Percentiles rank a stretch among this genome's conserved stretches.
phyloP scores from a whole-genome alignment of 1,140 invertebrate genomes.

The Anoplolepis gracilipes region DNA sequence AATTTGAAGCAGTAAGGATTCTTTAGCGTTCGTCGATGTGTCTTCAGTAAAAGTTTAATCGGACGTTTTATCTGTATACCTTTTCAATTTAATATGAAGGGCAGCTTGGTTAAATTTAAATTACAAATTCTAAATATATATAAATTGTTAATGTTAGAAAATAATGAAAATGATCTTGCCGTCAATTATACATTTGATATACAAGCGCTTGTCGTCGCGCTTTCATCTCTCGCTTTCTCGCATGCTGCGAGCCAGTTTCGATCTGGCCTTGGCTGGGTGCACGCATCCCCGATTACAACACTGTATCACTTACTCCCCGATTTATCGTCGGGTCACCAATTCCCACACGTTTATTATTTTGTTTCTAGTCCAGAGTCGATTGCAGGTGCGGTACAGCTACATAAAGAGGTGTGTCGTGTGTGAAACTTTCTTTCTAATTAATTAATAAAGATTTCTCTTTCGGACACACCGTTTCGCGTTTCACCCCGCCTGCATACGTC shows the following conservation, averaged over 20 bases:
- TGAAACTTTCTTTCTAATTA: background rate
- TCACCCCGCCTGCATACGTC: background rate
- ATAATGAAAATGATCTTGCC: no score
- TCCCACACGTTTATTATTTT: conserved; percentile 37
- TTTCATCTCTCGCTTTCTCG: background rate
- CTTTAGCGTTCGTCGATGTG: background rate
- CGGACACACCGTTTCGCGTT: background rate
- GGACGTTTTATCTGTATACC: background rate
- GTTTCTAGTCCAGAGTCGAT: conserved; percentile 9
- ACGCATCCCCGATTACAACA: conserved; percentile 38
- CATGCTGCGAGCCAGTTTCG: background rate
- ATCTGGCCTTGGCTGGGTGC: conserved; percentile 35
- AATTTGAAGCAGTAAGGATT: no score
- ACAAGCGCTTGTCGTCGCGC: background rate
- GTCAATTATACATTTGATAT: background rate
- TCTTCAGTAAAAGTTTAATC: background rate
- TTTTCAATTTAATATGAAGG: background rate
- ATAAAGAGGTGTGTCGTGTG: background rate
- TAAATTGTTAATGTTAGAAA: background rate
- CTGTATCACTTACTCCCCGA: background rate
- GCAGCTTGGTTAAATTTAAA: background rate
- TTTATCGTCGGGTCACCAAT: conserved; percentile 45
- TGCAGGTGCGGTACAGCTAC: background rate
- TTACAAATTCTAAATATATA: background rate
- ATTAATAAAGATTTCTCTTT: background rate